Evolutionary conservation across 2,113 vertebrate genomes (phyloP), one percentile per base, ranked within the genome.

Genomic region (Isurus oxyrinchus): DNA sequence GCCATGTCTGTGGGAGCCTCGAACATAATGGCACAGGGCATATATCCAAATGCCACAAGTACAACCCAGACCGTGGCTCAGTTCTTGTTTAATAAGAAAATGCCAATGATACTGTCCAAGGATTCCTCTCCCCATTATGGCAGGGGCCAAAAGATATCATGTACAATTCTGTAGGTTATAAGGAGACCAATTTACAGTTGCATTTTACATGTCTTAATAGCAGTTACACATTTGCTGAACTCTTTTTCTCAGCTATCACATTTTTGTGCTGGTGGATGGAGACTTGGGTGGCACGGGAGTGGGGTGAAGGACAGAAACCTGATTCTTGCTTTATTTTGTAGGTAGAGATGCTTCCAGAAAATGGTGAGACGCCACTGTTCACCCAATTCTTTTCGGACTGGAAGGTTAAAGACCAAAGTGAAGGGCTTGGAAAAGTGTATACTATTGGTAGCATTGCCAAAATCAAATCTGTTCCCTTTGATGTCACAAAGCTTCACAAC

Each of bases 351-450:
- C 21, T 98, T 59, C 97, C 98, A 16, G 97, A 97, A 27, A 97
- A 97, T 49, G 96, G 96, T 0, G 98, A 98, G 97, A 97, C 97
- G 69, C 96, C 97, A 49, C 76, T 98, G 27, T 98, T 98, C 81
- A 98, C 98, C 96, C 97, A 98, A 96, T 98, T 98, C 97, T 98
- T 98, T 96, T 97, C 96, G n/a, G 97, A 98, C 96, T 98, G 98
- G 98, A 96, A 97, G 96, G 97, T 97, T 96, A 98, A 97, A 79
- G 96, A 97, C 31, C 96, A 98, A 97, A 97, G 96, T 96, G 97
- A 97, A 0, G 97, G 98, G 53, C 97, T 97, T 0, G 81, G 96
- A 14, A 11, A 97, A 97, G 88, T 97, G 53, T 97, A 97, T 97
- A 97, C 88, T 25, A 96, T 97, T 0, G 98, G 98, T 3, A 5